These are phyloP conservation scores for Trypoxylus dichotomus DNA, from an alignment of 1,140 invertebrate genomes.

Conservation along the genomic window DNA sequence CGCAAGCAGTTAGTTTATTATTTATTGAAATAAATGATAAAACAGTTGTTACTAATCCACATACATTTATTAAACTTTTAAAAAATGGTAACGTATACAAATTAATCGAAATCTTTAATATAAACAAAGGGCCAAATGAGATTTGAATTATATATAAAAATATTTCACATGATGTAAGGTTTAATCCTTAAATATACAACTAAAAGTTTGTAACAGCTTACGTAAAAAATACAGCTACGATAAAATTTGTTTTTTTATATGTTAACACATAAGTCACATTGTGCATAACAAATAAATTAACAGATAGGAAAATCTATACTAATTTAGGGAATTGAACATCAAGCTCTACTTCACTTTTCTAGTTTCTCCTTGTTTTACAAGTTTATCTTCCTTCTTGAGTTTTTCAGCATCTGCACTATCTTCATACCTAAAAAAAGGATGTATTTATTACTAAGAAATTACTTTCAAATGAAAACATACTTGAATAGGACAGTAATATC, in stretches of 20 bases:
- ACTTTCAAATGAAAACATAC: conserved; percentile 63
- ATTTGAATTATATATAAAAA: not conserved
- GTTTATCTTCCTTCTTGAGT: conserved; percentile 51
- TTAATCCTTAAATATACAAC: not conserved
- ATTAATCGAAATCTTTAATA: not conserved
- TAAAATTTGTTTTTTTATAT: conserved; percentile 28
- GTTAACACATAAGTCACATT: conserved; percentile 28
- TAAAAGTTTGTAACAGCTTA: not conserved
- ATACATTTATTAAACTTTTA: too few species aligned
- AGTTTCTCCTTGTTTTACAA: conserved; percentile 35
- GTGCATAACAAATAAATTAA: conserved; percentile 28
- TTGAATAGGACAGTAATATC: conserved; percentile 89
- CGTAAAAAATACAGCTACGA: conserved; percentile 13
- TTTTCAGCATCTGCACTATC: conserved; percentile 62
- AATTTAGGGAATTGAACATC: not conserved
- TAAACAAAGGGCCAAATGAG: not conserved
- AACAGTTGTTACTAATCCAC: too few species aligned
- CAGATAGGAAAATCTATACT: not conserved
- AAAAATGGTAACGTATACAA: not conserved
- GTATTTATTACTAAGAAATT: conserved; percentile 27
- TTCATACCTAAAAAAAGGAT: conserved; percentile 59
- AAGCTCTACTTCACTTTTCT: conserved; percentile 37
- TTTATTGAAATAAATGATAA: too few species aligned
- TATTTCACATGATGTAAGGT: not conserved
- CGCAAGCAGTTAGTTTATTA: too few species aligned